phyloP scores from a whole-genome alignment of 2,888 invertebrate genomes.

The Stictocephala bisonia region DNA sequence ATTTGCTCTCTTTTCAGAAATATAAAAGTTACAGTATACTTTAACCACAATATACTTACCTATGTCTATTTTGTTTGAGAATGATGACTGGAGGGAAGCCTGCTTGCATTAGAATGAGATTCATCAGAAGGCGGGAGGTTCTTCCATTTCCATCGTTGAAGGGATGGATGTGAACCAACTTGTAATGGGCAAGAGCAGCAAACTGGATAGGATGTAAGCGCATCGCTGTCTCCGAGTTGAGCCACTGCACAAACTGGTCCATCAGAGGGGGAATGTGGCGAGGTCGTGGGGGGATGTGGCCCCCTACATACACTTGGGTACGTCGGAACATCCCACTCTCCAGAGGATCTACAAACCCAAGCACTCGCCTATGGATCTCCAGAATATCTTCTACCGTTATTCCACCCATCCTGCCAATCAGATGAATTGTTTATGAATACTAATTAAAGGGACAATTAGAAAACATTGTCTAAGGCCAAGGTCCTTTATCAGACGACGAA shows the following conservation, averaged over 20 bases:
- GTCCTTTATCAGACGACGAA: too few relatives aligned
- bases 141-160: slow-evolving; percentile 97
- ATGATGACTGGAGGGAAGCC: slow-evolving; percentile 97
- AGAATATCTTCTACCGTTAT: slow-evolving; percentile 88
- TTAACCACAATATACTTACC: too few relatives aligned
- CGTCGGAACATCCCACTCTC: slow-evolving; percentile 90
- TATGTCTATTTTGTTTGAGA: slow-evolving; percentile 81
- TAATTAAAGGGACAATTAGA: too few relatives aligned
- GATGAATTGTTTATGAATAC: too few relatives aligned
- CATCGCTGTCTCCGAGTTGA: slow-evolving; percentile 88
- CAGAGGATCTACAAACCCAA: slow-evolving; percentile 95
- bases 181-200: slow-evolving; percentile 96
- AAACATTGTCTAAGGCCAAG: too few relatives aligned
- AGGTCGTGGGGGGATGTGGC: slow-evolving; percentile 93
- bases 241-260: slow-evolving; percentile 91
- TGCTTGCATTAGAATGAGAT: slow-evolving; percentile 92
- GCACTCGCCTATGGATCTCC: slow-evolving; percentile 90
- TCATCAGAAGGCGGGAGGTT: slow-evolving; percentile 95
- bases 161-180: slow-evolving; percentile 96
- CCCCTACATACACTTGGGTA: slow-evolving; percentile 94
- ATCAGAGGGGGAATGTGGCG: slow-evolving; percentile 84
- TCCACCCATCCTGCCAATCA: slow-evolving; percentile 78
- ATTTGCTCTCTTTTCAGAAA: too few relatives aligned
- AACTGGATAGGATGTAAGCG: slow-evolving; percentile 91
- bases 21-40: too few relatives aligned